phyloP scores from a whole-genome alignment of 2,888 invertebrate species.

The Melanchra persicariae region DNA sequence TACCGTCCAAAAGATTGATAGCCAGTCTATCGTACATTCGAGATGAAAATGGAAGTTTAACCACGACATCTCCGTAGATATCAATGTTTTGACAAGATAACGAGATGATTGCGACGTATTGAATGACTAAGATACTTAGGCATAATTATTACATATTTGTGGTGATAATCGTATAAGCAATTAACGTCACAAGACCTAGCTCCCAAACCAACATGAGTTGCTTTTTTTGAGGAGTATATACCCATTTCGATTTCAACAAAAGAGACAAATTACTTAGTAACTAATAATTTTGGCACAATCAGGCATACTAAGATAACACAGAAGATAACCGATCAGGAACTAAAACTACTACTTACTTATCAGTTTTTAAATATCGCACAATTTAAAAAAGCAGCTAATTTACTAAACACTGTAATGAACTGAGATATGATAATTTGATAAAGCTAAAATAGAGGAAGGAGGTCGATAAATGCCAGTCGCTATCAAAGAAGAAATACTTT shows the following conservation, averaged over 20 bases:
- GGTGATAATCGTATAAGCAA: conserved; percentile 18
- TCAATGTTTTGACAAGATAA: conserved; percentile 50
- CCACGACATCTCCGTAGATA: conserved; percentile 36
- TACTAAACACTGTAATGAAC: conserved; percentile 43
- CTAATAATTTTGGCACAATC: conserved; percentile 21
- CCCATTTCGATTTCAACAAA: conserved; percentile 9
- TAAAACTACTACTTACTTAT: too few relatives aligned
- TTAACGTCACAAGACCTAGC: conserved; percentile 12
- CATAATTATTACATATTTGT: conserved; percentile 33
- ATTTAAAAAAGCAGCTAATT: conserved; percentile 37
- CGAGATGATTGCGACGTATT: conserved; percentile 31
- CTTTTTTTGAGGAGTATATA: neutral
- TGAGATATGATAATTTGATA: conserved; percentile 42
- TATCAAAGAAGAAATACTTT: conserved; percentile 42
- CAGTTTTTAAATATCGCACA: conserved; percentile 28
- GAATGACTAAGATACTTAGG: conserved; percentile 49
- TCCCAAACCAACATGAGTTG: conserved; percentile 9
- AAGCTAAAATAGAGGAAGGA: too few relatives aligned
- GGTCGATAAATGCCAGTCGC: conserved; percentile 23
- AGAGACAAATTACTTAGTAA: neutral
- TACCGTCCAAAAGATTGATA: conserved; percentile 26
- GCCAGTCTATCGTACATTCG: conserved; percentile 58
- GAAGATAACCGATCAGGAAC: conserved; percentile 43
- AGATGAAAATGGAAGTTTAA: conserved; percentile 54
- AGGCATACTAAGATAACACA: conserved; percentile 32